phyloP scores from a whole-genome alignment of 2,888 invertebrate genomes.

The Drosophila monieri region DNA sequence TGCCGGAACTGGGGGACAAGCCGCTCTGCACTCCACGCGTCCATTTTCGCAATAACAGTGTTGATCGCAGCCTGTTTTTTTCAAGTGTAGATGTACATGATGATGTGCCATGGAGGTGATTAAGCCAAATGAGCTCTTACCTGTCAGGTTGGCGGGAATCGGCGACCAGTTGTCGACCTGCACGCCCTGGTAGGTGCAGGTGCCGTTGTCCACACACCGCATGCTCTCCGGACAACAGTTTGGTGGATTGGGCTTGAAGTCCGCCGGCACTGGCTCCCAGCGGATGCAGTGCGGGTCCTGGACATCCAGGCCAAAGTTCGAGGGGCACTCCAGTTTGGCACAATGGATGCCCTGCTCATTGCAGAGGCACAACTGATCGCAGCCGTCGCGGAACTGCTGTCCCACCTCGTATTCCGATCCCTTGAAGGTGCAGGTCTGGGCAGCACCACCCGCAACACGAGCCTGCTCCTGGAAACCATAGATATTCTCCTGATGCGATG shows the following conservation, averaged over 20 bases:
- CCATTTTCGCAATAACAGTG: constrained; percentile 95
- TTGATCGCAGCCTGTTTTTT: constrained; percentile 89
- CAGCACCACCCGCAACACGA: constrained; percentile 65
- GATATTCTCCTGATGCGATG: constrained; percentile 44
- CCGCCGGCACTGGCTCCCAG: constrained; percentile 92
- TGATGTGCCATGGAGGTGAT: constrained; percentile 13
- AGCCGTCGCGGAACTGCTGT: constrained; percentile 92
- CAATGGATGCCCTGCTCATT: constrained; percentile 89
- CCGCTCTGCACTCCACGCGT: constrained; percentile 92
- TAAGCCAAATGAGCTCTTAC: constrained; percentile 58
- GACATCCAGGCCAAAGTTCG: constrained; percentile 93
- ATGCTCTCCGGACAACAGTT: constrained; percentile 93
- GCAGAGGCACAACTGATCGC: constrained; percentile 91
- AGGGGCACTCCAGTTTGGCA: constrained; percentile 92
- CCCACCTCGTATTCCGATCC: constrained; percentile 84
- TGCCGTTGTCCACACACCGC: constrained; percentile 91
- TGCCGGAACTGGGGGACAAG: constrained; percentile 91
- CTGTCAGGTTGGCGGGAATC: constrained; percentile 90
- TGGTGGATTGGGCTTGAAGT: constrained; percentile 89
- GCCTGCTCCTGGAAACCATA: constrained; percentile 74
- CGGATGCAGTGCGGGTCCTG: constrained; percentile 92
- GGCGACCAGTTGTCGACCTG: constrained; percentile 90
- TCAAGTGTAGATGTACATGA: constrained; percentile 4
- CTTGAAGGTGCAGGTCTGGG: constrained; percentile 76
- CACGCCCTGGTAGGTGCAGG: constrained; percentile 90